A percentile compares a stretch with the other conserved stretches of the same genome.
phyloP scores from a whole-genome alignment of 2,888 invertebrate species.

The Apantesis nais region DNA sequence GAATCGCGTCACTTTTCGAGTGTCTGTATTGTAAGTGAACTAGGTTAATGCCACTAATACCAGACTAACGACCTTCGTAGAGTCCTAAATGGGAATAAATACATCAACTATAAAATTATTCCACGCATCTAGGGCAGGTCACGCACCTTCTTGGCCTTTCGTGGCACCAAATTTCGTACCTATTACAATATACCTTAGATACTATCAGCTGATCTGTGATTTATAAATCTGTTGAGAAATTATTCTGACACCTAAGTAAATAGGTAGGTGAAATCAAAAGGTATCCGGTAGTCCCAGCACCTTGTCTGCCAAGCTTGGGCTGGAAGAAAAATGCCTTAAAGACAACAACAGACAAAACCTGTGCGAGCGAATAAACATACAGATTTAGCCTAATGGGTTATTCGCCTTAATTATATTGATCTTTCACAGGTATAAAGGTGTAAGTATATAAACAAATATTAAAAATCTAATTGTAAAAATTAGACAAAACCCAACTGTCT shows the following conservation, averaged over 20 bases:
- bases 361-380: neutral
- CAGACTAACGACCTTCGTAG: slow-evolving; percentile 38
- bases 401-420: neutral
- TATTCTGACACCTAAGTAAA: neutral
- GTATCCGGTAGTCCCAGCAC: neutral
- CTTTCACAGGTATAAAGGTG: neutral
- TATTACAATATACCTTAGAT: neutral
- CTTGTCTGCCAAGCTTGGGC: neutral
- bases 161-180: slow-evolving; percentile 1
- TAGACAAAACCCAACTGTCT: no score
- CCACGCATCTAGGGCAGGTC: slow-evolving; percentile 51
- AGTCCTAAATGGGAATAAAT: slow-evolving; percentile 50
- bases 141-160: slow-evolving; percentile 48
- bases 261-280: neutral
- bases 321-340: neutral
- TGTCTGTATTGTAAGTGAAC: slow-evolving; percentile 30
- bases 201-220: neutral
- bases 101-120: slow-evolving; percentile 51
- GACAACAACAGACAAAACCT: no score
- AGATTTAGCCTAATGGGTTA: neutral
- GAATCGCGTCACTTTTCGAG: slow-evolving; percentile 26
- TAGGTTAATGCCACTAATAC: slow-evolving; percentile 45
- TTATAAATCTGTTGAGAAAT: neutral
- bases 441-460: no score
- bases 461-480: no score